Percentiles rank a stretch among this genome's conserved stretches.
These are phyloP conservation scores for Eufriesea mexicana DNA, from an alignment of 1,140 invertebrate species.

Conservation along the genomic window DNA sequence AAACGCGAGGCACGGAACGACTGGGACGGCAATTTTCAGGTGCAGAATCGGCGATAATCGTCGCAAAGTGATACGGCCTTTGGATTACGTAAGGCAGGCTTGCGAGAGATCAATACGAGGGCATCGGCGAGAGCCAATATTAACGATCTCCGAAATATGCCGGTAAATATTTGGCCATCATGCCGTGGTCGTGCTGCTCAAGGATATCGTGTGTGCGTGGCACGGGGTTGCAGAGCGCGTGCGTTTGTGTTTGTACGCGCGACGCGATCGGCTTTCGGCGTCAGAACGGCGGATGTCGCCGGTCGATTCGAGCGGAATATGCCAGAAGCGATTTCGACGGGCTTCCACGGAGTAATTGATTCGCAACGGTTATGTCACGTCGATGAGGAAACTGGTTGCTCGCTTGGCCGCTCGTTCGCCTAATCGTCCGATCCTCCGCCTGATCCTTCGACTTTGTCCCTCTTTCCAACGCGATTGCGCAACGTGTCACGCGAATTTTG, in stretches of 20 bases:
- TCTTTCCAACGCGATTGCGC: constrained; percentile 6
- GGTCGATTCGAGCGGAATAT: constrained; percentile 56
- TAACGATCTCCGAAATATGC: constrained; percentile 71
- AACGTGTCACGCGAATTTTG: constrained; percentile 11
- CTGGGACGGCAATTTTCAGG: background rate
- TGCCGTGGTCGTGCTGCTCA: constrained; percentile 44
- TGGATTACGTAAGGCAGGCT: constrained; percentile 58
- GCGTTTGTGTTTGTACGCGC: constrained; percentile 24
- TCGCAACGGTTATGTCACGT: constrained; percentile 59
- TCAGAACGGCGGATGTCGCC: constrained; percentile 56
- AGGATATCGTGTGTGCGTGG: constrained; percentile 59
- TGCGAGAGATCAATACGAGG: constrained; percentile 63
- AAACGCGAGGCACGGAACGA: background rate
- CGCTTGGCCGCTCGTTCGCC: constrained; percentile 15
- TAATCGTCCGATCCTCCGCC: background rate
- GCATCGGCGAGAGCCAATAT: constrained; percentile 65
- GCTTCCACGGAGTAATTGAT: constrained; percentile 63
- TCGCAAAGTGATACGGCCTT: constrained; percentile 53
- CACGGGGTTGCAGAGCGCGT: background rate
- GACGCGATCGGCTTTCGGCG: constrained; percentile 61
- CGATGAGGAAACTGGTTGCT: constrained; percentile 46
- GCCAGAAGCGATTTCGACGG: constrained; percentile 59
- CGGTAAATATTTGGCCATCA: constrained; percentile 68
- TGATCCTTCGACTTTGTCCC: constrained; percentile 26
- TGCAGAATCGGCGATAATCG: constrained; percentile 43